Conservation (phyloP, 2,888 invertebrate species). For the Conomelus anceps region DNA sequence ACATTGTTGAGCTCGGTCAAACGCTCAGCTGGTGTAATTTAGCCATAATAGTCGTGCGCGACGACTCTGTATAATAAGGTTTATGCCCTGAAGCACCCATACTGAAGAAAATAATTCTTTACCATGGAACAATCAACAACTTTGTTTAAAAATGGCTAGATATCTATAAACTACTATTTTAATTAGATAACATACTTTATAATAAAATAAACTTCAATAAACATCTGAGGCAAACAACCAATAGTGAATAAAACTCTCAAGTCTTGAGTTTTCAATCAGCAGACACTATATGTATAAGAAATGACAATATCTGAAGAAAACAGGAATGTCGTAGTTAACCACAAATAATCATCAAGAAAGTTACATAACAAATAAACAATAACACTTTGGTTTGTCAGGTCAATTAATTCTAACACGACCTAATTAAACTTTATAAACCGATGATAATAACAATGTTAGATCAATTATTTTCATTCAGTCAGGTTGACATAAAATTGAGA, state of each 20-base stretch:
- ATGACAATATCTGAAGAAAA: neutral
- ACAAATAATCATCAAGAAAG: neutral
- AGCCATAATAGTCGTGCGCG: no score
- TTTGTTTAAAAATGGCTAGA: neutral
- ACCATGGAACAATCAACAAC: neutral
- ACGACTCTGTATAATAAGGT: no score
- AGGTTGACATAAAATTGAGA: neutral
- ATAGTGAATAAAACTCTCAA: neutral
- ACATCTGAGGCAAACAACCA: neutral
- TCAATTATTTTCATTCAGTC: neutral
- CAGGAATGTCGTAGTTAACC: neutral
- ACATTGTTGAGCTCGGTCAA: no score
- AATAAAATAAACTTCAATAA: neutral
- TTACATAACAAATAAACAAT: neutral
- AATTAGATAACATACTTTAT: neutral
- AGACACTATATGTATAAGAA: neutral
- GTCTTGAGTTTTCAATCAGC: neutral
- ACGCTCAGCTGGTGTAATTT: no score
- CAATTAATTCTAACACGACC: neutral
- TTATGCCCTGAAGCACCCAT: neutral
- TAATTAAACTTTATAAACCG: neutral
- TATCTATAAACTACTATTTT: neutral
- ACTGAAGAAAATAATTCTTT: neutral
- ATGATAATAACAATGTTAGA: neutral
- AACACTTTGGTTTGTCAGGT: neutral